Evolutionary conservation across 2,113 vertebrate species (phyloP).

Genomic region (Triplophysa rosa): DNA sequence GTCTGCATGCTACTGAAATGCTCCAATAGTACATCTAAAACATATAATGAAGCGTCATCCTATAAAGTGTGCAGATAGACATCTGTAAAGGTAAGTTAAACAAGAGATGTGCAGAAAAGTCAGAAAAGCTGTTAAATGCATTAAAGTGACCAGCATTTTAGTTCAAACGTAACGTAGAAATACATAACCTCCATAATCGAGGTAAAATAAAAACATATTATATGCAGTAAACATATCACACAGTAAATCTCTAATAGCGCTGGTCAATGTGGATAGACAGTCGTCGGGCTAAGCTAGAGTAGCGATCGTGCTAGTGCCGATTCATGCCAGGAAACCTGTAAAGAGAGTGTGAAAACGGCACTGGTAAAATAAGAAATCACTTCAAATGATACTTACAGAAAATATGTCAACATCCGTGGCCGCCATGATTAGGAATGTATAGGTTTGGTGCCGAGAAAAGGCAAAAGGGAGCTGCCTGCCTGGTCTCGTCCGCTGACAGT

Average conservation of each 20-base stretch:
- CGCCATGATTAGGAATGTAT: constrained; percentile 81
- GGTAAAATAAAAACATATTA: not conserved
- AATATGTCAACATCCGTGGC: constrained; percentile 87
- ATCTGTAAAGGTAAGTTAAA: not conserved
- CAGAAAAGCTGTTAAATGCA: not conserved
- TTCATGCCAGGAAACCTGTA: not conserved
- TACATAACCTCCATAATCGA: not conserved
- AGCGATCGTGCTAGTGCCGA: constrained; percentile 3
- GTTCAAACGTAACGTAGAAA: not conserved
- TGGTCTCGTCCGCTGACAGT: constrained; percentile 67
- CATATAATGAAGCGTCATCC: not conserved
- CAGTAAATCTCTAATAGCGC: not conserved
- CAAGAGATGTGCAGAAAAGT: no score
- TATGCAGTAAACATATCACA: not conserved
- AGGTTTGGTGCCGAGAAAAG: constrained; percentile 54
- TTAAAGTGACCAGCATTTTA: not conserved
- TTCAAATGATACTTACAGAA: constrained; percentile 75
- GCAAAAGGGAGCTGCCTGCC: constrained; percentile 69
- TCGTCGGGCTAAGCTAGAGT: constrained; percentile 21
- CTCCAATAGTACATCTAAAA: not conserved
- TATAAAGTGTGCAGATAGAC: not conserved
- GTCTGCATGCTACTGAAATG: not conserved
- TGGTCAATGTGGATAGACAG: not conserved
- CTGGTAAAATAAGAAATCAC: not conserved
- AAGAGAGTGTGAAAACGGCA: not conserved